Percentiles rank a stretch among this genome's conserved stretches.
These are phyloP conservation scores for Vannuccia rotundouncinata DNA, from an alignment of 2,888 invertebrate genomes.

Conservation along the genomic window DNA sequence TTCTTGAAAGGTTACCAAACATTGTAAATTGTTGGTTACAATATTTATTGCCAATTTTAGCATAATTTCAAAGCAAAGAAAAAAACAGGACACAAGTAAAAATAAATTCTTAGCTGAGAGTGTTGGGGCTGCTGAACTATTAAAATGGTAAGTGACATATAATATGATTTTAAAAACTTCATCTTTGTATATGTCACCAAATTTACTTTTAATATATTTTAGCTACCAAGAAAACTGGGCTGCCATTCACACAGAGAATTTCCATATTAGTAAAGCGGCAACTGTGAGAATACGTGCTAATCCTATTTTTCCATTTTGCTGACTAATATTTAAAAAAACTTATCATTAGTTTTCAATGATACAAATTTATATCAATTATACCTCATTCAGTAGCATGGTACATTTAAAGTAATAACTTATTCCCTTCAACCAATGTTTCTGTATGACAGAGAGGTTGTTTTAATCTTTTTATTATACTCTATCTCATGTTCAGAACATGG, in stretches of 20 bases:
- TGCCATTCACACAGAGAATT: constrained; percentile 11
- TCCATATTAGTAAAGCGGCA: not conserved
- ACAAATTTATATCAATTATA: too few relatives aligned
- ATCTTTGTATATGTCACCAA: not conserved
- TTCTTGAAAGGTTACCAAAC: too few relatives aligned
- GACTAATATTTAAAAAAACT: too few relatives aligned
- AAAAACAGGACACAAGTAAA: not conserved
- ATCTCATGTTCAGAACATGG: not conserved
- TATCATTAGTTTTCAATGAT: too few relatives aligned
- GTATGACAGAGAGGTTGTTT: too few relatives aligned
- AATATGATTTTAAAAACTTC: not conserved
- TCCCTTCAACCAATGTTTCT: too few relatives aligned
- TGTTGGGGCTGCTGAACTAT: constrained; percentile 8
- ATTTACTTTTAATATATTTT: not conserved
- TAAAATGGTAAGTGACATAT: constrained; percentile 14
- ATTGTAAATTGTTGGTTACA: not conserved
- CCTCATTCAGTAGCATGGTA: too few relatives aligned
- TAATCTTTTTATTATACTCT: too few relatives aligned
- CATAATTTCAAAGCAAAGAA: not conserved
- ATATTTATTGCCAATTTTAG: not conserved
- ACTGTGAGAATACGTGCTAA: not conserved
- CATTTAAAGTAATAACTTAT: too few relatives aligned
- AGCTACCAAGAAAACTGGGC: constrained; percentile 11
- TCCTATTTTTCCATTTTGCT: not conserved
- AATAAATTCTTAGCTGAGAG: not conserved